phyloP scores from a whole-genome alignment of 2,888 invertebrate genomes.

The Camponotus fellah region DNA sequence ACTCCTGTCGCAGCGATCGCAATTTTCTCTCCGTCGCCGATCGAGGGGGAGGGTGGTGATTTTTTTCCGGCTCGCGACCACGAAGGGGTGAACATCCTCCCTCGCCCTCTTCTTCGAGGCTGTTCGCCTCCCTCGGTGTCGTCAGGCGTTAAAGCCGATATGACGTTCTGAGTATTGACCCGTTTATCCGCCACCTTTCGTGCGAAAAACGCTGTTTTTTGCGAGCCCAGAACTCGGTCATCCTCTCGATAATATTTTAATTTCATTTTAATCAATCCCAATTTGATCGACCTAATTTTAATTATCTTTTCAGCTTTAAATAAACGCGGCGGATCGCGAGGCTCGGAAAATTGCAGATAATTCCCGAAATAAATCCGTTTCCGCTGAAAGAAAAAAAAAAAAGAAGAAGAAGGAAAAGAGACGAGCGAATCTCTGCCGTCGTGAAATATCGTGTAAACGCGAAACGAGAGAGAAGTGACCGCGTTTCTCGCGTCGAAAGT shows the following conservation, averaged over 20 bases:
- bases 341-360: neutral
- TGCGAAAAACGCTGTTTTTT: neutral
- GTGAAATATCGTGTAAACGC: conserved; percentile 20
- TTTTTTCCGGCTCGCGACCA: conserved; percentile 66
- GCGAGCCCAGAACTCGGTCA: conserved; percentile 15
- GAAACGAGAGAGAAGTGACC: conserved; percentile 55
- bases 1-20: conserved; percentile 16
- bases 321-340: neutral
- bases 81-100: conserved; percentile 74
- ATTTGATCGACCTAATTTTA: too few relatives aligned
- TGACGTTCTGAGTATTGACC: conserved; percentile 84
- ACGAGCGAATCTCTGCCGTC: neutral
- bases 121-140: conserved; percentile 76
- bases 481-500: conserved; percentile 45
- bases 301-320: neutral
- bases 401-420: neutral
- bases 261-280: neutral
- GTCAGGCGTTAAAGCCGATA: conserved; percentile 82
- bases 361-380: neutral
- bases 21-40: conserved; percentile 29
- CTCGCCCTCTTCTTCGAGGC: conserved; percentile 68
- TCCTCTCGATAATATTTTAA: neutral
- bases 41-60: conserved; percentile 48
- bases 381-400: neutral
- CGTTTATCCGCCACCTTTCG: conserved; percentile 77